Conservation (phyloP, 2,888 invertebrate genomes). For the Desoria tigrina region DNA sequence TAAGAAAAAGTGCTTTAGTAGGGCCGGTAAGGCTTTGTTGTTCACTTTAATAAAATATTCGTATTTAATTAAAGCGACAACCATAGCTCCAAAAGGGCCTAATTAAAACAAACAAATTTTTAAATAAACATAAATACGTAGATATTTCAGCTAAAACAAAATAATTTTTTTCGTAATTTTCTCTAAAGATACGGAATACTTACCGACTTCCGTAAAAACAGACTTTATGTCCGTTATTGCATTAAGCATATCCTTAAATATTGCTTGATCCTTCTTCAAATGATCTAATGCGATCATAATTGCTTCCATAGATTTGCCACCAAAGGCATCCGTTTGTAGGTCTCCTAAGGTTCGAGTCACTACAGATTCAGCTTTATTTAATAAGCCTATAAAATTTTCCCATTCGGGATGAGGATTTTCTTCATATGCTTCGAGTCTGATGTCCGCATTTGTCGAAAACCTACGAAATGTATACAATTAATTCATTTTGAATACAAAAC, state of each 20-base stretch:
- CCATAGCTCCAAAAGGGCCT: not conserved
- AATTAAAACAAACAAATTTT: not conserved
- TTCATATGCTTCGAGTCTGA: not conserved
- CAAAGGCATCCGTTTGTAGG: too few species aligned
- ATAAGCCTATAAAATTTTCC: not conserved
- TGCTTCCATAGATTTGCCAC: not conserved
- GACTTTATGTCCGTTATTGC: not conserved
- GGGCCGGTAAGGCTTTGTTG: too few species aligned
- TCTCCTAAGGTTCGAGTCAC: not conserved
- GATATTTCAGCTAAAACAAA: too few species aligned
- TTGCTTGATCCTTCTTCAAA: not conserved
- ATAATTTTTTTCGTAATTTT: not conserved
- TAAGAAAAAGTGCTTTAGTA: too few species aligned
- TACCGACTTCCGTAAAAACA: not conserved
- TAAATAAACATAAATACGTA: too few species aligned
- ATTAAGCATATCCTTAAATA: not conserved
- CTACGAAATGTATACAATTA: too few species aligned
- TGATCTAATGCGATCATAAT: not conserved
- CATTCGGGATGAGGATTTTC: not conserved
- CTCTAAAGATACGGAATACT: not conserved
- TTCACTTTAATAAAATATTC: slow-evolving; percentile 50
- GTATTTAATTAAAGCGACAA: slow-evolving; percentile 3
- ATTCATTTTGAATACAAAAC: too few species aligned
- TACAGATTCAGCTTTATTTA: not conserved
- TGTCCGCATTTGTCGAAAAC: not conserved